phyloP scores from a whole-genome alignment of 2,888 invertebrate genomes.

The Rhagophthalmus giganteus region DNA sequence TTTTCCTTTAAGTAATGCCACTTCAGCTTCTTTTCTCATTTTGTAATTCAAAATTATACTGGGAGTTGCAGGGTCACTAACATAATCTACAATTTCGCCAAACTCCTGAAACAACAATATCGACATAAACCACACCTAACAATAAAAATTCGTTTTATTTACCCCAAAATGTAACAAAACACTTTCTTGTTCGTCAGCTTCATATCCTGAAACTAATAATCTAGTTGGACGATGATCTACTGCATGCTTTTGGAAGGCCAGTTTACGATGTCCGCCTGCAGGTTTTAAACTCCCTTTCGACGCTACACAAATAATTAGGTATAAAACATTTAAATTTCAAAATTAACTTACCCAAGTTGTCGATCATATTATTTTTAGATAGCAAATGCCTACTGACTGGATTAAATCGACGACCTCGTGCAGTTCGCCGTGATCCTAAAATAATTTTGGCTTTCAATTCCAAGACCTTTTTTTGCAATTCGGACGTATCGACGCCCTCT shows the following conservation, averaged over 20 bases:
- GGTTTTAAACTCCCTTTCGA: conserved; percentile 38
- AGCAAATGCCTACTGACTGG: conserved; percentile 49
- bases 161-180: conserved; percentile 85
- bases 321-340: conserved; percentile 10
- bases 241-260: conserved; percentile 58
- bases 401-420: conserved; percentile 49
- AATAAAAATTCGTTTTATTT: conserved; percentile 44
- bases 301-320: conserved; percentile 32
- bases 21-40: conserved; percentile 77
- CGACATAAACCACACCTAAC: background rate
- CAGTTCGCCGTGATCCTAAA: conserved; percentile 49
- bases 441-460: conserved; percentile 69
- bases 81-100: conserved; percentile 84
- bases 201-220: conserved; percentile 85
- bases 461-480: conserved; percentile 74
- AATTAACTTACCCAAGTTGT: conserved; percentile 29
- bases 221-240: conserved; percentile 86
- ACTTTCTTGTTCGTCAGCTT: conserved; percentile 78
- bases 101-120: conserved; percentile 66
- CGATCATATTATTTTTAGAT: conserved; percentile 51
- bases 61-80: conserved; percentile 72
- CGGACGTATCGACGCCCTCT: conserved; percentile 84
- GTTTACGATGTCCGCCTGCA: conserved; percentile 52
- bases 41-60: conserved; percentile 76
- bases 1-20: conserved; percentile 74